phyloP scores from a whole-genome alignment of 2,113 vertebrate species.

The Emydura subglobosa region DNA sequence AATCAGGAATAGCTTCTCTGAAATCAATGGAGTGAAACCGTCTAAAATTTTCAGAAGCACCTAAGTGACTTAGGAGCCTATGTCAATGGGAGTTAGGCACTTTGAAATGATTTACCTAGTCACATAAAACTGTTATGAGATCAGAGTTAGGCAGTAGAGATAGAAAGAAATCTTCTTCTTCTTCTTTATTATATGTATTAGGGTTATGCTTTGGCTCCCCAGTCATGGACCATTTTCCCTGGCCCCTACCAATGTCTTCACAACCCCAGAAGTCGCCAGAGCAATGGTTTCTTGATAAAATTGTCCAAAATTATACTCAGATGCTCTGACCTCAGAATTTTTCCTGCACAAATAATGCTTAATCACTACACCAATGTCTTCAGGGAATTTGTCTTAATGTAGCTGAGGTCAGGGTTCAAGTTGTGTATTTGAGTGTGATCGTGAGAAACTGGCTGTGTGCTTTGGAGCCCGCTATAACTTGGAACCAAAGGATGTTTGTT shows the following conservation, averaged over 20 bases:
- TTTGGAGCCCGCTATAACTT: background rate
- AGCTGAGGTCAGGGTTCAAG: background rate
- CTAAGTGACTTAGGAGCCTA: accelerated
- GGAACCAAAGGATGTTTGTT: background rate
- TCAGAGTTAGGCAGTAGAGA: background rate
- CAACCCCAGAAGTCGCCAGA: background rate
- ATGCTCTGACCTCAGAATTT: background rate
- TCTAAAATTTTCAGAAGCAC: background rate
- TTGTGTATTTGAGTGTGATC: background rate
- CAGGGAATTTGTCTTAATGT: background rate
- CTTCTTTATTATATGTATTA: background rate
- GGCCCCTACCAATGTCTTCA: background rate
- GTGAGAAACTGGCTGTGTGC: background rate
- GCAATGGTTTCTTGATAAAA: background rate
- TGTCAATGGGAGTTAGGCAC: background rate
- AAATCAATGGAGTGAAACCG: background rate
- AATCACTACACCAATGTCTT: background rate
- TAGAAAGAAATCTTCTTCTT: accelerated
- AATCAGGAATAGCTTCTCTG: background rate
- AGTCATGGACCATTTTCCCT: background rate
- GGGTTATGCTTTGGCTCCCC: background rate
- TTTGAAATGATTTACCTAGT: background rate
- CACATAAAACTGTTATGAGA: background rate
- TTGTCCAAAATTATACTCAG: background rate
- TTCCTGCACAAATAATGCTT: background rate